Evolutionary conservation across 1,140 invertebrate species (phyloP).

Genomic region (Trachymyrmex septentrionalis): DNA sequence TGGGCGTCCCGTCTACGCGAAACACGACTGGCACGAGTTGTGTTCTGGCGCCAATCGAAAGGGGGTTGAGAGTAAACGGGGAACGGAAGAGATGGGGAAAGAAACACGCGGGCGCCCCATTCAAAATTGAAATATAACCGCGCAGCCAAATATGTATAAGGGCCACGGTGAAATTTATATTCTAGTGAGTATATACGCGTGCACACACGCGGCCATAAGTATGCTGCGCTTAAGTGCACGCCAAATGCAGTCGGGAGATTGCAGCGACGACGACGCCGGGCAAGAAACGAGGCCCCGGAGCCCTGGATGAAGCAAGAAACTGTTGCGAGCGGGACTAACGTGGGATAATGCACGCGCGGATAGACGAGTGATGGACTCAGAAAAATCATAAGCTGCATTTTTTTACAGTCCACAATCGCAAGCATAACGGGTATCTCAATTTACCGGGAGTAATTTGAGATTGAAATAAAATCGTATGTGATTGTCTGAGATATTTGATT

Average conservation of each 20-base stretch:
- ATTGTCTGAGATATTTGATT: no score
- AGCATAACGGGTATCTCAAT: background rate
- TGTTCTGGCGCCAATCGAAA: conserved; percentile 84
- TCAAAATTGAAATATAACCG: conserved; percentile 85
- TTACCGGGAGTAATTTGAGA: background rate
- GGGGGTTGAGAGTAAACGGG: conserved; percentile 18
- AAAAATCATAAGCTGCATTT: conserved; percentile 4
- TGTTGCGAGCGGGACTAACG: conserved; percentile 32
- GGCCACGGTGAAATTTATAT: conserved; percentile 72
- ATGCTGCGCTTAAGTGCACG: conserved; percentile 56
- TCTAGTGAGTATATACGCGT: conserved; percentile 1
- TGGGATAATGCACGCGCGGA: conserved; percentile 13
- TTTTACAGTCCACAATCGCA: background rate
- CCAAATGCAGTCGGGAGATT: conserved; percentile 62
- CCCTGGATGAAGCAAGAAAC: conserved; percentile 46
- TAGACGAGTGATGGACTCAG: background rate
- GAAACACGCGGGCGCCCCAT: conserved; percentile 66
- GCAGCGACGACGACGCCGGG: conserved; percentile 2
- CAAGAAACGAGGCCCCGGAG: conserved; percentile 45
- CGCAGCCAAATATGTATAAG: conserved; percentile 77
- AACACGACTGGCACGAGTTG: conserved; percentile 84
- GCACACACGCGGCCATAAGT: conserved; percentile 34
- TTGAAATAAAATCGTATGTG: background rate
- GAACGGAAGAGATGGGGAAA: conserved; percentile 47
- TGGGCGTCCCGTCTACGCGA: conserved; percentile 72